Base-by-base conservation (phyloP, 2,888 invertebrate genomes). In the Notodonta ziczac region DNA sequence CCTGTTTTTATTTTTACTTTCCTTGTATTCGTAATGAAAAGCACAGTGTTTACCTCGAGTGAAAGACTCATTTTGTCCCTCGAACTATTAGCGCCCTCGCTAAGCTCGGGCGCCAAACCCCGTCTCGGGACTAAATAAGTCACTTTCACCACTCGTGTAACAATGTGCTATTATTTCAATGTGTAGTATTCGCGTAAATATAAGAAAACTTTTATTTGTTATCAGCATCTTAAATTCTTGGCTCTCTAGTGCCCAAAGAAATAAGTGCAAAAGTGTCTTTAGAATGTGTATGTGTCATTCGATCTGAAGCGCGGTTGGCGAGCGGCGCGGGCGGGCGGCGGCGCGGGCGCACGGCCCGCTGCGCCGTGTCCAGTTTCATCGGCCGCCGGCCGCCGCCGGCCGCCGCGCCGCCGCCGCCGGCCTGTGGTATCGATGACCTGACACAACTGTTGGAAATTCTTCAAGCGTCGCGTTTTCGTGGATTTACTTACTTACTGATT, bases 351-450 rank as follows among this genome's bases (percentile, higher is more conserved):
- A 63, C 60, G 72, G 62, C 35, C 64, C 56, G 65, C 58, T 64
- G 74, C 62, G 54, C 61, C 60, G 75, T 56, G 65, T 74, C 73
- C 59, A 58, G 66, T 74, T 70, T 62, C 77, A 73, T 69, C 67
- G 62, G 70, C 62, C 24, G 72, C 73, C 62, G 67, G 68, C 70
- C 71, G 76, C 72, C 65, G 73, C 65, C 62, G 24, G 7, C 24
- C 1, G 1, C 24, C 1, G 24, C 2, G 24, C 61, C 60, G 75
- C 54, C 64, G 74, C 73, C 59, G 70, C 62, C 59, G 16, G 55
- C 57, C 62, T 67, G 40, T 44, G 60, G 66, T 72, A 68, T 72
- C 66, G 63, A 68, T 70, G 57, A 59, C 73, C 42, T 58, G 66
- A 56, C 63, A 44, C 58, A 62, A 55, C 57, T 63, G 63, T 48